phyloP scores from a whole-genome alignment of 2,113 vertebrate species.

The Neolamprologus ventralis region DNA sequence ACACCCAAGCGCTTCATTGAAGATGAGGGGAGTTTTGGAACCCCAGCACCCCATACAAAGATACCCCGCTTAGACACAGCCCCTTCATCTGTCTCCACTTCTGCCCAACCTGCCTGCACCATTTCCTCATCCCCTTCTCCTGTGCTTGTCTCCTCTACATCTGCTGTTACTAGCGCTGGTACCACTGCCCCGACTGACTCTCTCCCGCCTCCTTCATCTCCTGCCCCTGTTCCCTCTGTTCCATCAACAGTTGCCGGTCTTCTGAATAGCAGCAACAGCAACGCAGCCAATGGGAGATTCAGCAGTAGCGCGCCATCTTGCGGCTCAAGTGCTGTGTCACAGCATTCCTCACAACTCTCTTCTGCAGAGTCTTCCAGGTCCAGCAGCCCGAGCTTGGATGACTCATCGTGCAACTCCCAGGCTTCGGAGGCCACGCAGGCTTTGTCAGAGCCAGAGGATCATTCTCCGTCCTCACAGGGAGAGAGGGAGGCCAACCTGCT shows the following conservation, averaged over 20 bases:
- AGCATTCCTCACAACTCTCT: conserved; percentile 94
- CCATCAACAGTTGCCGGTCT: conserved; percentile 41
- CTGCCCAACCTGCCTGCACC: conserved; percentile 40
- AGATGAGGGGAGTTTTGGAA: conserved; percentile 83
- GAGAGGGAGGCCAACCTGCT: conserved; percentile 67
- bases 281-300: conserved; percentile 80
- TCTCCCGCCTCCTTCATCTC: conserved; percentile 59
- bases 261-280: conserved; percentile 67
- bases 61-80: conserved; percentile 83
- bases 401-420: conserved; percentile 95
- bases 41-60: conserved; percentile 83
- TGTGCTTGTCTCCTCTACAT: conserved; percentile 34
- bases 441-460: conserved; percentile 76
- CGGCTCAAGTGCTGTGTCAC: conserved; percentile 90
- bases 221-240: conserved; percentile 29
- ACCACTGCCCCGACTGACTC: conserved; percentile 29
- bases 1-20: conserved; percentile 97
- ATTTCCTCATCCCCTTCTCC: conserved; percentile 38
- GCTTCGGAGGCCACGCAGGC: conserved; percentile 88
- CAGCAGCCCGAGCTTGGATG: conserved; percentile 89
- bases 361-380: conserved; percentile 96
- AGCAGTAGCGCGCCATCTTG: conserved; percentile 85
- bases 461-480: conserved; percentile 70
- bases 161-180: conserved; percentile 15
- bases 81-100: conserved; percentile 38